Conservation (phyloP, 2,797 vertebrate species). For the Spea hammondii region DNA sequence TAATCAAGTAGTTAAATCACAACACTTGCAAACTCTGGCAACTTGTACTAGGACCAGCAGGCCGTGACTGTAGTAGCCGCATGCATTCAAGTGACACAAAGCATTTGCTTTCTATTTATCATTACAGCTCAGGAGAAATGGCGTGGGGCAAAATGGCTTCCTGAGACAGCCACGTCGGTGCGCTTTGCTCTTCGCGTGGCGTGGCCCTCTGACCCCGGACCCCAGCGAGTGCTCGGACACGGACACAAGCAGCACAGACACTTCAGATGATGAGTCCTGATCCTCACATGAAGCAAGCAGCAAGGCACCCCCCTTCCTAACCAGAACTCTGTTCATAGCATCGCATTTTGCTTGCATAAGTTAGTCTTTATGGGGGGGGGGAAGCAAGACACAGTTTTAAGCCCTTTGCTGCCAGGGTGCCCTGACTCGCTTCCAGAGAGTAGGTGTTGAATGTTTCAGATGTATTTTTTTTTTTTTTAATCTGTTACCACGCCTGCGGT, state of each 20-base stretch:
- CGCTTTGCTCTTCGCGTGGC: conserved; percentile 92
- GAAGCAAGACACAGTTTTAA: background rate
- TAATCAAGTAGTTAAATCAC: too few relatives aligned
- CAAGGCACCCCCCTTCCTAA: background rate
- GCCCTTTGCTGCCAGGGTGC: conserved; percentile 5
- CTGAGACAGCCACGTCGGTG: conserved; percentile 79
- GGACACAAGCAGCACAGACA: conserved; percentile 97
- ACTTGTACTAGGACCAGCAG: too few relatives aligned
- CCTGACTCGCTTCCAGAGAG: background rate
- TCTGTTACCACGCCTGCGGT: background rate
- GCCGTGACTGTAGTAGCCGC: too few relatives aligned
- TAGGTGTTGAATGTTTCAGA: conserved; percentile 16
- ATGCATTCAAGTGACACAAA: too few relatives aligned
- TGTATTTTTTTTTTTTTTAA: conserved; percentile 1
- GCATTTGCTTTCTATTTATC: background rate
- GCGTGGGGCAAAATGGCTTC: conserved; percentile 88
- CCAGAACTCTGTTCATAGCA: background rate
- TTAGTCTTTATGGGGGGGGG: background rate
- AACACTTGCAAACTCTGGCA: too few relatives aligned
- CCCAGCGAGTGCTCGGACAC: conserved; percentile 89
- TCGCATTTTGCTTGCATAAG: background rate
- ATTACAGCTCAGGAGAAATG: conserved; percentile 87
- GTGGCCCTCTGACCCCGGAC: conserved; percentile 85
- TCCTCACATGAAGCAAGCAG: conserved; percentile 32
- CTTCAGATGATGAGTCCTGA: conserved; percentile 88